Conservation (phyloP, 2,888 invertebrate species). For the Drosophila colorata region DNA sequence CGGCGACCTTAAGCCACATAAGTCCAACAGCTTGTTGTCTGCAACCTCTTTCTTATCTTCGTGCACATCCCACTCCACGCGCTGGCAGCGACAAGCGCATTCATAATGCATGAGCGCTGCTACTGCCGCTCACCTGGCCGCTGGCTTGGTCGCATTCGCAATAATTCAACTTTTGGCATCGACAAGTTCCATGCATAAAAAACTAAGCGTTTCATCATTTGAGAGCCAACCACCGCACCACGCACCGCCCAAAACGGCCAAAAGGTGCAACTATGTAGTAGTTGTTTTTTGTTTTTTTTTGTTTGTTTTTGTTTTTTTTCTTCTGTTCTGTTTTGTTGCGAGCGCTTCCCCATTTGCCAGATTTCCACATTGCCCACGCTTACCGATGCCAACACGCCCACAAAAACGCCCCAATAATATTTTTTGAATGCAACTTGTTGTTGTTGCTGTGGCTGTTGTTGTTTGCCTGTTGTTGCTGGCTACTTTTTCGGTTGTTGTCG, state of each 20-base stretch:
- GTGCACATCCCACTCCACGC: constrained; percentile 8
- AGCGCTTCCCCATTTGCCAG: constrained; percentile 39
- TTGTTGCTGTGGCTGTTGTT: background rate
- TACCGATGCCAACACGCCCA: constrained; percentile 47
- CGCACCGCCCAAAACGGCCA: constrained; percentile 22
- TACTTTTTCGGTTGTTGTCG: constrained; percentile 46
- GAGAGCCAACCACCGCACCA: constrained; percentile 16
- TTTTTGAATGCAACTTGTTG: constrained; percentile 59
- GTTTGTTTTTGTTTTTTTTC: constrained; percentile 11
- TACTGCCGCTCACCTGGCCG: background rate
- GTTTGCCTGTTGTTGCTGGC: constrained; percentile 9
- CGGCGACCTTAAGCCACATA: constrained; percentile 58
- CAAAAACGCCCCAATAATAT: constrained; percentile 72
- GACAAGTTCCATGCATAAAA: constrained; percentile 69
- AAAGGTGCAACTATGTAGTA: constrained; percentile 57
- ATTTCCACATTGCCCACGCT: constrained; percentile 24
- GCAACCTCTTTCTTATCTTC: background rate
- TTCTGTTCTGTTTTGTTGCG: too few relatives aligned
- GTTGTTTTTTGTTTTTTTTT: too few relatives aligned
- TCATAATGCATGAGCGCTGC: constrained; percentile 62
- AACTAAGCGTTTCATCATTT: constrained; percentile 65
- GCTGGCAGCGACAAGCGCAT: constrained; percentile 31
- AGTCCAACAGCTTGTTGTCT: constrained; percentile 65
- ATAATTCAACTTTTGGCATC: constrained; percentile 73
- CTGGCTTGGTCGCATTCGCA: constrained; percentile 32